Evolutionary conservation across 2,797 vertebrate species (phyloP).

Genomic region (Masticophis lateralis): DNA sequence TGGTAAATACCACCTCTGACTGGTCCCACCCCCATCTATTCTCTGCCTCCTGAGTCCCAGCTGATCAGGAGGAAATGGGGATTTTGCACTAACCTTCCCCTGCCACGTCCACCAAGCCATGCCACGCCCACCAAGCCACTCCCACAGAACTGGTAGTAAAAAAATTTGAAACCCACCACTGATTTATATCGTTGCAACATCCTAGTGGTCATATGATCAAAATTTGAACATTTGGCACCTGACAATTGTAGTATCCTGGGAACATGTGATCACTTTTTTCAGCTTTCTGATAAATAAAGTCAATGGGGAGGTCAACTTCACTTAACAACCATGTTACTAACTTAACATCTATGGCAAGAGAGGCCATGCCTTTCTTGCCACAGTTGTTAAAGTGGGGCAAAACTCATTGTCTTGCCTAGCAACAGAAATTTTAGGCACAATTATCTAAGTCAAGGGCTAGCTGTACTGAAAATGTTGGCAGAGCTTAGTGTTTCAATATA

Average conservation of each 20-base stretch:
- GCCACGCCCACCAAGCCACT: too few relatives aligned
- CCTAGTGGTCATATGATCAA: background rate
- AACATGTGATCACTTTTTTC: background rate
- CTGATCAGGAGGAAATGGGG: too few relatives aligned
- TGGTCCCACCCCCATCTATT: too few relatives aligned
- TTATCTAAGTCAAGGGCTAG: background rate
- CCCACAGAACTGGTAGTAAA: too few relatives aligned
- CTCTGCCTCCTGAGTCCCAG: too few relatives aligned
- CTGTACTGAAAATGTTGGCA: background rate
- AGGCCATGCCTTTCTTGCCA: background rate
- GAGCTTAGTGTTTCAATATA: background rate
- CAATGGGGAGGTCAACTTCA: background rate
- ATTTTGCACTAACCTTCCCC: too few relatives aligned
- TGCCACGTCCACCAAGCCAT: too few relatives aligned
- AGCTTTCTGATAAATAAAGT: background rate
- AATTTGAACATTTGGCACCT: background rate
- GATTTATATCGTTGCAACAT: background rate
- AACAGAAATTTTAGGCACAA: background rate
- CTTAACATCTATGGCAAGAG: background rate
- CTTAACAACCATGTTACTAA: background rate
- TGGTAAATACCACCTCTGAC: too few relatives aligned
- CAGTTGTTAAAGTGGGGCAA: background rate
- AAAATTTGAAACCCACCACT: too few relatives aligned
- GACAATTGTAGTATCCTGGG: background rate
- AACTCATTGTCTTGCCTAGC: background rate